These are phyloP conservation scores for Harmothoe impar DNA, from an alignment of 2,888 invertebrate genomes.

Conservation along the genomic window DNA sequence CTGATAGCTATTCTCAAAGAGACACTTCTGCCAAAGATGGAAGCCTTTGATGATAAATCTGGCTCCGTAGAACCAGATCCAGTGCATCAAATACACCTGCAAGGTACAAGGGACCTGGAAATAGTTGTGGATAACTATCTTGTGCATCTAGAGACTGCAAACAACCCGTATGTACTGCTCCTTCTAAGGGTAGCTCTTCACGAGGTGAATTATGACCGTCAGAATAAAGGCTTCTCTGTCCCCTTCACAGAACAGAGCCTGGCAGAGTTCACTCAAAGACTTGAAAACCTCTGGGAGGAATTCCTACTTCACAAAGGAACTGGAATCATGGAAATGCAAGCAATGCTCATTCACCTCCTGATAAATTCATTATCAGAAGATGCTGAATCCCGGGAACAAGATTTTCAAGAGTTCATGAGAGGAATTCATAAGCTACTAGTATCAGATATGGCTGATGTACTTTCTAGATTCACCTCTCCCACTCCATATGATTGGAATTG, in stretches of 20 bases:
- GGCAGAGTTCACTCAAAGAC: neutral
- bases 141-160: neutral
- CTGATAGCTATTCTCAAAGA: neutral
- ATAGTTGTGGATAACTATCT: neutral
- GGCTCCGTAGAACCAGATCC: neutral
- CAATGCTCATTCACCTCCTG: constrained; percentile 7
- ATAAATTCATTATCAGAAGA: neutral
- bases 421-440: neutral
- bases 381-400: neutral
- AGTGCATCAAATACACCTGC: neutral
- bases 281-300: neutral
- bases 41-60: neutral
- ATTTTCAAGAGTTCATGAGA: neutral
- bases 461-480: neutral
- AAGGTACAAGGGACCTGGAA: neutral
- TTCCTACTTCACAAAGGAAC: neutral
- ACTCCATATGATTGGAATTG: constrained; percentile 8
- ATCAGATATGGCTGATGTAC: neutral
- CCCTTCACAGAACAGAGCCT: neutral
- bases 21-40: neutral
- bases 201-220: neutral
- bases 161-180: neutral
- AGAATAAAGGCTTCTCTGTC: neutral
- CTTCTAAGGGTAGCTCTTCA: neutral
- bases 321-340: neutral